Evolutionary conservation across 2,113 vertebrate genomes (phyloP).

Genomic region (Oxyruncus cristatus): DNA sequence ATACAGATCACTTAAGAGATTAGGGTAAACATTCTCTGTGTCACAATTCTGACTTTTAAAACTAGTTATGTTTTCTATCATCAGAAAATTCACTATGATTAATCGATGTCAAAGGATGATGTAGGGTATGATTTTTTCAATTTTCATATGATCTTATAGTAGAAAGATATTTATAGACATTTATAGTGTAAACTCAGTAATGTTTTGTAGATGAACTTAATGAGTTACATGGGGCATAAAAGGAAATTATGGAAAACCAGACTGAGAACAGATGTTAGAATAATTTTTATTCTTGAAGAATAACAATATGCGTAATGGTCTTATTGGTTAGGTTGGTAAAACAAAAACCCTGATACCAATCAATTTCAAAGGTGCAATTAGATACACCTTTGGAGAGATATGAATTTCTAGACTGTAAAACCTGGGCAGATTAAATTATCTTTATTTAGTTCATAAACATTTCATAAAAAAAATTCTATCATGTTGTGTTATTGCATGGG

Average conservation of each 20-base stretch:
- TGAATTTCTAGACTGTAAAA: not conserved
- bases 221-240: constrained; percentile 18
- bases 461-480: not conserved
- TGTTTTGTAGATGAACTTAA: constrained; percentile 11
- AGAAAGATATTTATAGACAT: not conserved
- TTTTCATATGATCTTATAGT: not conserved
- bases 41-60: not conserved
- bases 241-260: not conserved
- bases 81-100: not conserved
- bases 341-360: not conserved
- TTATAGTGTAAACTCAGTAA: not conserved
- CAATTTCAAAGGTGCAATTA: not conserved
- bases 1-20: not conserved
- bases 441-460: not conserved
- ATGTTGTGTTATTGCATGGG: not conserved
- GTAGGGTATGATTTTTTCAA: not conserved
- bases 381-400: not conserved
- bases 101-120: not conserved
- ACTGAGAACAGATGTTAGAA: constrained; percentile 24
- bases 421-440: not conserved
- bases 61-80: not conserved
- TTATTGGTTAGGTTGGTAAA: constrained; percentile 7
- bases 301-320: not conserved
- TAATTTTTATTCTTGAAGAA: not conserved
- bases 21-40: not conserved